Percentiles rank a stretch among this genome's conserved stretches.
These are phyloP conservation scores for Tetragonula carbonaria DNA, from an alignment of 2,888 invertebrate genomes.

Conservation along the genomic window DNA sequence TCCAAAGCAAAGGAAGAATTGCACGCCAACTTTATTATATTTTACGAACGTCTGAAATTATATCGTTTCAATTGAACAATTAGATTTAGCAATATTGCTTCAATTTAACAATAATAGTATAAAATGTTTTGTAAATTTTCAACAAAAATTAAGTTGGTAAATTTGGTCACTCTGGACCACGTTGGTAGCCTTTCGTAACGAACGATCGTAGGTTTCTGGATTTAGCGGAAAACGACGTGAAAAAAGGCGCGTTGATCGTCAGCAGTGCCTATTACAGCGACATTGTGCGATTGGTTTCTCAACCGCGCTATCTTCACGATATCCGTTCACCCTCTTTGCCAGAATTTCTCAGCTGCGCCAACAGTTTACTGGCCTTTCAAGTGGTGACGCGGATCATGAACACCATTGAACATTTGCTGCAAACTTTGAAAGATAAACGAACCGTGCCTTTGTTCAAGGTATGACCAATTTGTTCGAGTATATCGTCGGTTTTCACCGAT, in stretches of 20 bases:
- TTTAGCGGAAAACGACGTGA: conserved; percentile 69
- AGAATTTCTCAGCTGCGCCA: conserved; percentile 72
- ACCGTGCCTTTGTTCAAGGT: conserved; percentile 75
- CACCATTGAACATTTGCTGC: conserved; percentile 74
- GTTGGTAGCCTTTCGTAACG: neutral
- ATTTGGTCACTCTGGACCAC: neutral
- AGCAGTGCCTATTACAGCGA: conserved; percentile 73
- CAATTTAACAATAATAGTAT: too few species aligned
- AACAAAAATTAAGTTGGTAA: too few species aligned
- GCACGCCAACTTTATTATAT: too few species aligned
- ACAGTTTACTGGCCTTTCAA: conserved; percentile 73
- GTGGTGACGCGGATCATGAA: conserved; percentile 73
- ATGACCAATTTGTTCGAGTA: conserved; percentile 5
- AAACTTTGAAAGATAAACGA: conserved; percentile 65
- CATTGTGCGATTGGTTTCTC: conserved; percentile 72
- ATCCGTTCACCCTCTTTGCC: conserved; percentile 56
- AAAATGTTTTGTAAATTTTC: too few species aligned
- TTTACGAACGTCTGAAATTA: too few species aligned
- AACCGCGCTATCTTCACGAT: conserved; percentile 73
- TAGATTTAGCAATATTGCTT: too few species aligned
- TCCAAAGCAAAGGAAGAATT: too few species aligned
- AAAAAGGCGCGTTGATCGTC: conserved; percentile 66
- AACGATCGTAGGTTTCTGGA: conserved; percentile 70
- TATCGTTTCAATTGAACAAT: too few species aligned
- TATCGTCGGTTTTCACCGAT: too few species aligned